These are phyloP conservation scores for Caerostris extrusa DNA, from an alignment of 1,140 invertebrate genomes.

Conservation along the genomic window DNA sequence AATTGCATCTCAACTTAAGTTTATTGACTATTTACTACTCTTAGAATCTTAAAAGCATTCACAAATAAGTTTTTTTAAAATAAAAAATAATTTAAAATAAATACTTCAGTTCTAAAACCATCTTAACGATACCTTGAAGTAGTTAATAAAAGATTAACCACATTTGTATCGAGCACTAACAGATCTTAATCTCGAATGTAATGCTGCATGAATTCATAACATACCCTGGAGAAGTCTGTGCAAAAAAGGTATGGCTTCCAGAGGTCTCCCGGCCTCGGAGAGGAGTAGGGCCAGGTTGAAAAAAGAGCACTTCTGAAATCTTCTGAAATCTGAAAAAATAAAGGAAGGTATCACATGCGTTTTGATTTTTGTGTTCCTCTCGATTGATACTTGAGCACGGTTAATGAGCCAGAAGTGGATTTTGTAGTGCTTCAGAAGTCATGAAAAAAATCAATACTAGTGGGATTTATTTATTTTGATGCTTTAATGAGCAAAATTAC, in stretches of 20 bases:
- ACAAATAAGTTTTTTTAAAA: no score
- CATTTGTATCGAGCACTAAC: no score
- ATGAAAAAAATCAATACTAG: background rate
- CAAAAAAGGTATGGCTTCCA: constrained; percentile 95
- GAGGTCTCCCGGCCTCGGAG: constrained; percentile 91
- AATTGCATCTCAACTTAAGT: no score
- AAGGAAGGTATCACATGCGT: background rate
- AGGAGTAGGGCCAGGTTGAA: constrained; percentile 96
- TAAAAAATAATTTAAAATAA: no score
- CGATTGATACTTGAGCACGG: background rate
- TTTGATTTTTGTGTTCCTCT: background rate
- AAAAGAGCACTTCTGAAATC: constrained; percentile 93
- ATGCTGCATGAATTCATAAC: no score
- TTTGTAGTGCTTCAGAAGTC: background rate
- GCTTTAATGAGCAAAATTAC: background rate
- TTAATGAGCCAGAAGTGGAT: background rate
- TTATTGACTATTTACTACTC: no score
- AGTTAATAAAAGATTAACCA: no score
- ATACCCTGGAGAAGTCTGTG: constrained; percentile 89
- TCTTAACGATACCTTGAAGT: no score
- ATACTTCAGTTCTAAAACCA: no score
- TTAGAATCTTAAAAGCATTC: no score
- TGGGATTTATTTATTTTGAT: background rate
- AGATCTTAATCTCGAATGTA: no score
- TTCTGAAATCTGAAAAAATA: constrained; percentile 82